Percentiles rank a stretch among this genome's conserved stretches.
Evolutionary conservation across 1,140 invertebrate species (phyloP).

Genomic region (Gonatopus flavifemur): DNA sequence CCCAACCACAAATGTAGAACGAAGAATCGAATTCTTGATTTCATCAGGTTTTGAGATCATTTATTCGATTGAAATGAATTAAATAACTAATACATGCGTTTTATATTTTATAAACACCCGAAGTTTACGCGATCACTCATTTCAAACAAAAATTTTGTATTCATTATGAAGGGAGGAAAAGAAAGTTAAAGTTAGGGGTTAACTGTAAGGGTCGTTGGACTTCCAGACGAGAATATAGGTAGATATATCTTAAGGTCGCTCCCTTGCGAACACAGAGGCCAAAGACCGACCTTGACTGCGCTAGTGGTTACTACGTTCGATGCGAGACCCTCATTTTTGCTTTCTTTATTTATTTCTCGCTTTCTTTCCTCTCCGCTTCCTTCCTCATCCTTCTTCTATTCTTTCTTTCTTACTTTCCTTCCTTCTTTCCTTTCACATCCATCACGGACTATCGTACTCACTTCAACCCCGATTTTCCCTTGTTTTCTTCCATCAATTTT

Average conservation of each 20-base stretch:
- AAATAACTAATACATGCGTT: too few relatives aligned
- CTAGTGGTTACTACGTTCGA: constrained; percentile 42
- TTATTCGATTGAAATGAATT: too few relatives aligned
- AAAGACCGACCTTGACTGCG: constrained; percentile 56
- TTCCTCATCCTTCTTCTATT: not conserved
- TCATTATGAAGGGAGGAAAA: too few relatives aligned
- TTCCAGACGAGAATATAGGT: constrained; percentile 10
- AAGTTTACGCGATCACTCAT: too few relatives aligned
- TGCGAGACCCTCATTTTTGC: constrained; percentile 41
- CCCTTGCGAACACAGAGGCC: constrained; percentile 36
- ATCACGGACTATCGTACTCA: too few relatives aligned
- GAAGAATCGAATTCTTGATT: too few relatives aligned
- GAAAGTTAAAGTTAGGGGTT: too few relatives aligned
- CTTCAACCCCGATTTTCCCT: not conserved
- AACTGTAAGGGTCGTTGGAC: constrained; percentile 21
- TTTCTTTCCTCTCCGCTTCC: not conserved
- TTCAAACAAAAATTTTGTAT: too few relatives aligned
- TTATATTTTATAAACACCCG: too few relatives aligned
- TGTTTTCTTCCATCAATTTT: constrained; percentile 5
- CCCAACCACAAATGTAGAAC: too few relatives aligned
- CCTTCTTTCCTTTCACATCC: constrained; percentile 1
- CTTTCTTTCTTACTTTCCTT: constrained; percentile 10
- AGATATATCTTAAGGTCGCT: constrained; percentile 35
- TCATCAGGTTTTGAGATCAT: too few relatives aligned
- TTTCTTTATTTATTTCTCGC: not conserved